Conservation (phyloP, 2,888 invertebrate genomes). For the Hydropsyche betteni region DNA sequence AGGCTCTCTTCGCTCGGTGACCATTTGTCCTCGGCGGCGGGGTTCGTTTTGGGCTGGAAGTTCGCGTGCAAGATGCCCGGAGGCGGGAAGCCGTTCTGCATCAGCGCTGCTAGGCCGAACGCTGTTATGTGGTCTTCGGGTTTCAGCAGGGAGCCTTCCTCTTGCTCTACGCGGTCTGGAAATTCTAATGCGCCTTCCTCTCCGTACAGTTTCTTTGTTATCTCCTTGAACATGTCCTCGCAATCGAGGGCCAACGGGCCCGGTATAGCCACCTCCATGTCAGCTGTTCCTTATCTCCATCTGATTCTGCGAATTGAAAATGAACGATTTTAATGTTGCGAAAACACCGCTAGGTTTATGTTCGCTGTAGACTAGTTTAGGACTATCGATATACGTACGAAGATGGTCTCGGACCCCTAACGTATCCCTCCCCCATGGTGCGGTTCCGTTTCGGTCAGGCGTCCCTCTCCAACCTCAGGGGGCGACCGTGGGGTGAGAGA, state of each 20-base stretch:
- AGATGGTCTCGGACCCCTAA: slow-evolving; percentile 16
- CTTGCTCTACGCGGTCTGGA: slow-evolving; percentile 63
- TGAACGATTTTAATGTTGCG: neutral
- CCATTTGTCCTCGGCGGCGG: slow-evolving; percentile 69
- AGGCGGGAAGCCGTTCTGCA: slow-evolving; percentile 78
- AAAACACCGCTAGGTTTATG: neutral
- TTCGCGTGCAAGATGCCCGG: slow-evolving; percentile 71
- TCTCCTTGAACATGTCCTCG: slow-evolving; percentile 91
- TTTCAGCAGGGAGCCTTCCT: slow-evolving; percentile 65
- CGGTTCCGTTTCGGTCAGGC: slow-evolving; percentile 13
- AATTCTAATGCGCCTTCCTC: slow-evolving; percentile 71
- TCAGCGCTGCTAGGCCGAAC: slow-evolving; percentile 78
- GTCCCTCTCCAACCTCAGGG: slow-evolving; percentile 33
- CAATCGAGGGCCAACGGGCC: slow-evolving; percentile 73
- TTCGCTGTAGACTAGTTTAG: too few species aligned
- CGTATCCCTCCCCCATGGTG: slow-evolving; percentile 6
- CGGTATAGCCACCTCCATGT: slow-evolving; percentile 66
- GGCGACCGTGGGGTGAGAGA: slow-evolving; percentile 33
- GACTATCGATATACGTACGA: neutral
- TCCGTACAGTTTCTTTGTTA: slow-evolving; percentile 89
- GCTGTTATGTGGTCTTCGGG: slow-evolving; percentile 78
- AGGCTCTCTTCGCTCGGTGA: slow-evolving; percentile 76
- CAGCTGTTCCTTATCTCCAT: slow-evolving; percentile 52
- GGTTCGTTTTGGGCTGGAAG: slow-evolving; percentile 66
- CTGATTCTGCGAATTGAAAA: slow-evolving; percentile 31